These are phyloP conservation scores for Lethocerus indicus DNA, from an alignment of 1,140 invertebrate genomes.

Conservation along the genomic window DNA sequence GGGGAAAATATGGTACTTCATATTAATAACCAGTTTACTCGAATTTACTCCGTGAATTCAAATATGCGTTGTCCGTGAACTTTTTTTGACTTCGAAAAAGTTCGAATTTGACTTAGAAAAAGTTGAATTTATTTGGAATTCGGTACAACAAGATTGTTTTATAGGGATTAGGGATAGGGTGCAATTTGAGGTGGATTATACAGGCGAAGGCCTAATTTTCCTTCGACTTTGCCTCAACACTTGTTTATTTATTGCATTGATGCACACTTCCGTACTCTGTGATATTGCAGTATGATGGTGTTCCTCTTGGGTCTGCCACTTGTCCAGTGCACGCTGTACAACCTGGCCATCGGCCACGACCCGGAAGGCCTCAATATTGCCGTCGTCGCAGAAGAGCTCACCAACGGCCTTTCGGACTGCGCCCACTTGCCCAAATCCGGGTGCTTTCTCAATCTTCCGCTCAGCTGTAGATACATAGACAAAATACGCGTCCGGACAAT, in stretches of 20 bases:
- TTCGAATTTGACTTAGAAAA: too few relatives aligned
- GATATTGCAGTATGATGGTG: constrained; percentile 47
- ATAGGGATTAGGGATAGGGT: too few relatives aligned
- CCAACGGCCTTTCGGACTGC: constrained; percentile 18
- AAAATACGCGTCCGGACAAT: constrained; percentile 40
- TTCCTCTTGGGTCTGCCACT: constrained; percentile 83
- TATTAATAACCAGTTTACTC: too few relatives aligned
- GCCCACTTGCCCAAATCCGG: constrained; percentile 24
- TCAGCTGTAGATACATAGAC: constrained; percentile 62
- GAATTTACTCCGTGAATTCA: too few relatives aligned
- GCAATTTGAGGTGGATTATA: too few relatives aligned
- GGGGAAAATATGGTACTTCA: too few relatives aligned
- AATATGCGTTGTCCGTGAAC: too few relatives aligned
- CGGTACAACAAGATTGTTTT: too few relatives aligned
- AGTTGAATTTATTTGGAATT: too few relatives aligned
- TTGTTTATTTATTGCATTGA: neutral
- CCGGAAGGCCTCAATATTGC: constrained; percentile 65
- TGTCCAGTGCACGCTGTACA: constrained; percentile 84
- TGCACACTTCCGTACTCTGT: neutral
- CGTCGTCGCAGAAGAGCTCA: constrained; percentile 65
- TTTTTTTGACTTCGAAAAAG: too few relatives aligned
- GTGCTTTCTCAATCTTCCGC: constrained; percentile 36
- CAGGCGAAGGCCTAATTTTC: neutral
- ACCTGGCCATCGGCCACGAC: constrained; percentile 79
- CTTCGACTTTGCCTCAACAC: neutral